Evolutionary conservation across 2,113 vertebrate genomes (phyloP).

Genomic region (Ictidomys tridecemlineatus): DNA sequence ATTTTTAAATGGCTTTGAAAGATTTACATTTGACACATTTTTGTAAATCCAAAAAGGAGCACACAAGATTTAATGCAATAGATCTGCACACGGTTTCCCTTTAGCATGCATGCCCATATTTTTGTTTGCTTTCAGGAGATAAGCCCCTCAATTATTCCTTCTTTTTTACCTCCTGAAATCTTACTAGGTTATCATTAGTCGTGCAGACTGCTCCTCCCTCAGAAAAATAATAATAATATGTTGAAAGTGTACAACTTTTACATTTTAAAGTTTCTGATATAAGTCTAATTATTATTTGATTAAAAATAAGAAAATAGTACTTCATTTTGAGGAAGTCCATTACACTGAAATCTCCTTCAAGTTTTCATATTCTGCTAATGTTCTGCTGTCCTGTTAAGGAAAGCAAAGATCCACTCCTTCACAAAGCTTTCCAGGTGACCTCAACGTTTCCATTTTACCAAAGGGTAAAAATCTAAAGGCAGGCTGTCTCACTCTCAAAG

Average conservation of each 20-base stretch:
- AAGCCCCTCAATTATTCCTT: constrained; percentile 63
- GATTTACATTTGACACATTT: constrained; percentile 81
- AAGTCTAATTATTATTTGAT: constrained; percentile 63
- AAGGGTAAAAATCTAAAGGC: constrained; percentile 47
- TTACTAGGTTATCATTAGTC: constrained; percentile 72
- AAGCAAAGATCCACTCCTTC: constrained; percentile 62
- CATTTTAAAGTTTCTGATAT: constrained; percentile 60
- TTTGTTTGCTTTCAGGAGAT: background rate
- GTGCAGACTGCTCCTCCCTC: constrained; percentile 73
- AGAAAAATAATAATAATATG: constrained; percentile 56
- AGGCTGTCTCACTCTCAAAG: background rate
- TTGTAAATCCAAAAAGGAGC: constrained; percentile 79
- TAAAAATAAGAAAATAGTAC: constrained; percentile 70
- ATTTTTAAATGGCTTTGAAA: constrained; percentile 85
- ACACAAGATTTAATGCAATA: constrained; percentile 50
- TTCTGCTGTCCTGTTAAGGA: constrained; percentile 43
- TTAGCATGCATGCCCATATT: constrained; percentile 58
- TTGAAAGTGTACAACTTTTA: constrained; percentile 56
- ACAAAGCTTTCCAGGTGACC: constrained; percentile 67
- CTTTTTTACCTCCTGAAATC: constrained; percentile 70
- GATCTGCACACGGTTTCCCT: constrained; percentile 60
- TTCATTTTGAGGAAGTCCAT: constrained; percentile 55
- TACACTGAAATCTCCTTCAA: constrained; percentile 61
- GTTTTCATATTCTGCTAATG: constrained; percentile 50
- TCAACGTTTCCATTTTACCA: constrained; percentile 62